A percentile compares a stretch with the other conserved stretches of the same genome.
Evolutionary conservation across 2,797 vertebrate genomes (phyloP).

Genomic region (Zenarchopterus dispar): DNA sequence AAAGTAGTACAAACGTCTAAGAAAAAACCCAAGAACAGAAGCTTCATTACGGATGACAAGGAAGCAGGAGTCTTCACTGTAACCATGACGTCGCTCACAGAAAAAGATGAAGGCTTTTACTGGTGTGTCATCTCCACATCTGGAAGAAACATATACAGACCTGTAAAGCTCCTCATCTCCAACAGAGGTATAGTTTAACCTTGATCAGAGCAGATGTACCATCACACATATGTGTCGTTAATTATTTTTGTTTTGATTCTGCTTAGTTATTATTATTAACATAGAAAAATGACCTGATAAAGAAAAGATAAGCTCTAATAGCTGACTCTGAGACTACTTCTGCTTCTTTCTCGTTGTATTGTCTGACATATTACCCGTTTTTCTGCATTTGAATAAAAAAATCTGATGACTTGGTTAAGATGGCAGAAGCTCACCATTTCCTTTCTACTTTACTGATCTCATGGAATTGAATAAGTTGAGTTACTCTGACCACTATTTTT

Average conservation of each 20-base stretch:
- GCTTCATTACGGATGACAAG: constrained; percentile 57
- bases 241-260: constrained; percentile 4
- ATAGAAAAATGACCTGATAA: no score
- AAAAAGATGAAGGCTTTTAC: constrained; percentile 56
- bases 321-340: no score
- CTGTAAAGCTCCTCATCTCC: constrained; percentile 46
- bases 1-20: constrained; percentile 53
- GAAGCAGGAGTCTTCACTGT: constrained; percentile 56
- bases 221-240: background rate
- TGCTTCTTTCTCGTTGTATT: no score
- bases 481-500: no score
- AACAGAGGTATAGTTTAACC: constrained; percentile 47
- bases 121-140: constrained; percentile 65
- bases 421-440: no score
- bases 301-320: no score
- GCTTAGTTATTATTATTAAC: no score
- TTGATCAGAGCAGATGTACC: background rate
- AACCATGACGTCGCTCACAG: constrained; percentile 53
- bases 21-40: background rate
- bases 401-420: no score
- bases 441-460: no score
- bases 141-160: constrained; percentile 31
- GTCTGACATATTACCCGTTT: no score
- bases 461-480: no score
- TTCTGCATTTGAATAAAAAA: no score